Percentiles rank a stretch among this genome's conserved stretches.
Evolutionary conservation across 1,140 invertebrate species (phyloP).

Genomic region (Zaprionus inermis): DNA sequence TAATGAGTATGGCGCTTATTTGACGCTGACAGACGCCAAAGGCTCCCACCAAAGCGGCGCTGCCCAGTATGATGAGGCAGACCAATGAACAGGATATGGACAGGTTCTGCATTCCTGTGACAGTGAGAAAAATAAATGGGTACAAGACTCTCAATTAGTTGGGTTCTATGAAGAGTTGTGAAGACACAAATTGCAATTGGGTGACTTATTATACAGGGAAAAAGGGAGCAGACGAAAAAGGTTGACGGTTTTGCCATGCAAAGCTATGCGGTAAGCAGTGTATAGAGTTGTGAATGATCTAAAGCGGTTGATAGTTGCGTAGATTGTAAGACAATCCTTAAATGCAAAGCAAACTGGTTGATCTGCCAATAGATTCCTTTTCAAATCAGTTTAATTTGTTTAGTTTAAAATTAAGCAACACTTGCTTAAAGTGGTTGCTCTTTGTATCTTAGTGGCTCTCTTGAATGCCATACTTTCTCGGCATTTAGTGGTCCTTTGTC

Average conservation of each 20-base stretch:
- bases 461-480: not conserved
- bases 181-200: conserved; percentile 2
- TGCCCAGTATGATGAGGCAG: conserved; percentile 93
- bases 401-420: not conserved
- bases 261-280: conserved; percentile 5
- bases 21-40: conserved; percentile 94
- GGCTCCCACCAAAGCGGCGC: conserved; percentile 91
- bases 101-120: conserved; percentile 94
- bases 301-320: not conserved
- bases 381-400: not conserved
- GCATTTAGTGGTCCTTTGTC: not conserved
- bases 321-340: not conserved
- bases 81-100: conserved; percentile 96
- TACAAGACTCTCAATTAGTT: not conserved
- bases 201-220: conserved; percentile 18
- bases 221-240: not conserved
- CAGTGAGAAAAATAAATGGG: not conserved
- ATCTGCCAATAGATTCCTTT: not conserved
- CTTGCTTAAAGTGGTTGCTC: not conserved
- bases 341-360: not conserved
- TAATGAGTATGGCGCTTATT: conserved; percentile 94
- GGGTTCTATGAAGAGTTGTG: not conserved
- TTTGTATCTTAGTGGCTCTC: not conserved
- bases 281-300: not conserved
- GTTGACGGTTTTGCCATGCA: not conserved